Conservation (phyloP, 2,113 vertebrate species). For the Gopherus flavomarginatus region DNA sequence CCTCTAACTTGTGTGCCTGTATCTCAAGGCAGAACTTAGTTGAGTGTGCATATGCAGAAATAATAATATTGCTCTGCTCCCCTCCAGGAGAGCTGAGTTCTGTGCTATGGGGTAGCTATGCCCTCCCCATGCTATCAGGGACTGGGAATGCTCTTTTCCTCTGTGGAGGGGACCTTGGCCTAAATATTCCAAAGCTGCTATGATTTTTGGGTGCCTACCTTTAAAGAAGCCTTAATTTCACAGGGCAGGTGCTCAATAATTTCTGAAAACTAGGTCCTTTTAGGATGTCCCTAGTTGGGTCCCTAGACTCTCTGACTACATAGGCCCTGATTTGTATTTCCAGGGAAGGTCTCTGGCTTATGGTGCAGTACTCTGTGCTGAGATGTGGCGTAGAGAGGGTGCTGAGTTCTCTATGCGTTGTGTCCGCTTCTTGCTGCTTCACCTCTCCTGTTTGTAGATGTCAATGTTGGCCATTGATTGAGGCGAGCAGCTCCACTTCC, state of each 20-base stretch:
- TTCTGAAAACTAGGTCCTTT: background rate
- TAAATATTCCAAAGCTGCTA: background rate
- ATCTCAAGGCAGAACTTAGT: background rate
- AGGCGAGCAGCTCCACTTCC: background rate
- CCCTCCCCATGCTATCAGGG: background rate
- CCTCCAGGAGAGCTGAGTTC: background rate
- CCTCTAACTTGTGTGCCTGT: background rate
- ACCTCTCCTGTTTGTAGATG: background rate
- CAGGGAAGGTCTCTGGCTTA: background rate
- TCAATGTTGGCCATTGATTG: background rate
- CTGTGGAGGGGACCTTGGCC: background rate
- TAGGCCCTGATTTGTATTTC: background rate
- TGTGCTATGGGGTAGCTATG: background rate
- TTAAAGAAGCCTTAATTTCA: background rate
- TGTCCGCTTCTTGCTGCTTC: background rate
- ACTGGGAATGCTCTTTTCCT: background rate
- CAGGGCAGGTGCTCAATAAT: background rate
- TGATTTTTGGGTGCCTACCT: background rate
- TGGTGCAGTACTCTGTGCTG: background rate
- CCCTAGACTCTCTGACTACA: background rate
- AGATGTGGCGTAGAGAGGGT: background rate
- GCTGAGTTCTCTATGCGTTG: background rate
- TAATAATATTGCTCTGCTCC: background rate
- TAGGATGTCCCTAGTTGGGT: background rate
- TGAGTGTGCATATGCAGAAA: background rate